A percentile compares a stretch with the other conserved stretches of the same genome.
phyloP scores from a whole-genome alignment of 2,113 vertebrate species.

The Bujurquina vittata region DNA sequence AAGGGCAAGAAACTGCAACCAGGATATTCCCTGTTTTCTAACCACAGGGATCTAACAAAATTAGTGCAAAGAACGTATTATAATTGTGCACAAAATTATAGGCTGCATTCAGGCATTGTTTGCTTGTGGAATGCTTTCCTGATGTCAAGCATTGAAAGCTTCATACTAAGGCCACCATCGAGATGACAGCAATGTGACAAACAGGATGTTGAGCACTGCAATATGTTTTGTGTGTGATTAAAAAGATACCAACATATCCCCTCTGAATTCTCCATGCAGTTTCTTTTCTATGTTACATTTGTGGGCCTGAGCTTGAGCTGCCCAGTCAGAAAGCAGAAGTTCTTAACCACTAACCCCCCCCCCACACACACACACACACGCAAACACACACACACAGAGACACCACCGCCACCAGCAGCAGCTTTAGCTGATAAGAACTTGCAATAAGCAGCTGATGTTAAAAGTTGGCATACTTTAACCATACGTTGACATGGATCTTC shows the following conservation, averaged over 20 bases:
- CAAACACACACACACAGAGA: too few species aligned
- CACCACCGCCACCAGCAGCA: background rate
- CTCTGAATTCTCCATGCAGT: background rate
- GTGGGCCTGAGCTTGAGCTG: background rate
- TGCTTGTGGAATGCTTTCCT: background rate
- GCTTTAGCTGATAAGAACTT: constrained; percentile 24
- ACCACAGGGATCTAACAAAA: constrained; percentile 11
- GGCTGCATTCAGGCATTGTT: constrained; percentile 4
- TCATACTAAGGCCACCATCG: background rate
- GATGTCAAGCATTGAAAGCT: background rate
- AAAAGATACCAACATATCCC: background rate
- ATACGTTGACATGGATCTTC: background rate
- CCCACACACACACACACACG: too few species aligned
- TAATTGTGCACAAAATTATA: constrained; percentile 6
- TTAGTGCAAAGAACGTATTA: background rate
- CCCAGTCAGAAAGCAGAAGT: constrained; percentile 28
- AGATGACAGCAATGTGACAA: constrained; percentile 15
- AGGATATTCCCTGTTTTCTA: constrained; percentile 21
- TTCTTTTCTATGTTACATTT: constrained; percentile 3
- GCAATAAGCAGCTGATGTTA: constrained; percentile 24
- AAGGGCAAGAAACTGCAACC: constrained; percentile 40
- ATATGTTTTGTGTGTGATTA: constrained; percentile 13
- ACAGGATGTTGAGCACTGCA: constrained; percentile 46
- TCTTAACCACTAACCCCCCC: constrained; percentile 32
- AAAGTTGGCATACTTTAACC: background rate